Conservation (phyloP, 2,113 vertebrate species). For the Oreotrochilus melanogaster region DNA sequence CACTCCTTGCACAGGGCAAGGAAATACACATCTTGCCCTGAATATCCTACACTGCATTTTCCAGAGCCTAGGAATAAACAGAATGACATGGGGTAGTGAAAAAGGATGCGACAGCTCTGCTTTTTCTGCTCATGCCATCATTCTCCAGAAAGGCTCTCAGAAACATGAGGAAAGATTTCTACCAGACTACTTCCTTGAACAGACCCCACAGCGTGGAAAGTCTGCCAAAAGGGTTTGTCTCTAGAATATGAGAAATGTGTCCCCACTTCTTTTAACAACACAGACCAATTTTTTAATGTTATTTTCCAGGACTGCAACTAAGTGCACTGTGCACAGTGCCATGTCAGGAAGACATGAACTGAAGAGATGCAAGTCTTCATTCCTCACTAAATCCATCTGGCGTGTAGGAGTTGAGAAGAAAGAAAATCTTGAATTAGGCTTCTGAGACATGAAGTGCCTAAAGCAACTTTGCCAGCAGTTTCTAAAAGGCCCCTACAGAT, state of each 20-base stretch:
- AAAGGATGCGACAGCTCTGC: background rate
- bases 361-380: conserved; percentile 16
- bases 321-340: background rate
- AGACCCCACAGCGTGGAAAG: background rate
- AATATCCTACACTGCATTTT: background rate
- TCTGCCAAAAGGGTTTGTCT: background rate
- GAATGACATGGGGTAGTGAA: background rate
- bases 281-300: background rate
- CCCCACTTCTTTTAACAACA: background rate
- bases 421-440: conserved; percentile 56
- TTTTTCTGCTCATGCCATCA: background rate
- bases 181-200: background rate
- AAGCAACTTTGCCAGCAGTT: conserved; percentile 31
- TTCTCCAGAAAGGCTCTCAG: background rate
- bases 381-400: conserved; percentile 51
- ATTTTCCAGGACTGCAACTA: background rate
- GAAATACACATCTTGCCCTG: background rate
- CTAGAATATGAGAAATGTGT: background rate
- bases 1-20: background rate
- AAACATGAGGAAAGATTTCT: background rate
- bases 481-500: background rate
- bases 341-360: background rate
- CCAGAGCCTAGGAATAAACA: background rate
- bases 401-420: conserved; percentile 56
- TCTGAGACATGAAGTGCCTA: conserved; percentile 29